These are phyloP conservation scores for Carassius gibelio DNA, from an alignment of 2,113 vertebrate species.

Conservation along the genomic window DNA sequence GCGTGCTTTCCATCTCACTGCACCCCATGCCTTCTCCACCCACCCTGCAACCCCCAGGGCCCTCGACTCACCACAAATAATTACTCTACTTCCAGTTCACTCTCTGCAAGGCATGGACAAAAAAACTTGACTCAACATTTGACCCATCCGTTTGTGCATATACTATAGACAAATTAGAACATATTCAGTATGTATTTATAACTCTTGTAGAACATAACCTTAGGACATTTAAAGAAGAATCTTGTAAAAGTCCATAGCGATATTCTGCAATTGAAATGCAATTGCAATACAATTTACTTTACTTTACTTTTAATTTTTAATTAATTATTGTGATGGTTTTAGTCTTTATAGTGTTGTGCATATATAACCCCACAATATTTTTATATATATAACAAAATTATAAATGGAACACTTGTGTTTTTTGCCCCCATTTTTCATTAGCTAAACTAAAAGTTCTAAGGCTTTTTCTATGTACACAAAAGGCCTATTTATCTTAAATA, in stretches of 20 bases:
- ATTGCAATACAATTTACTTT: too few relatives aligned
- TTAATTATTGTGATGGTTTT: not conserved
- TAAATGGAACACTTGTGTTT: too few relatives aligned
- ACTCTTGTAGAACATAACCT: not conserved
- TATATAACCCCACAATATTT: too few relatives aligned
- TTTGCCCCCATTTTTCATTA: too few relatives aligned
- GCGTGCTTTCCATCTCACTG: slow-evolving; percentile 88
- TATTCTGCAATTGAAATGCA: not conserved
- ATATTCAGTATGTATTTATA: slow-evolving; percentile 11
- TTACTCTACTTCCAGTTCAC: slow-evolving; percentile 84
- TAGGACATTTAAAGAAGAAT: not conserved
- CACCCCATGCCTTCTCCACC: slow-evolving; percentile 81
- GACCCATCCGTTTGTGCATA: slow-evolving; percentile 75
- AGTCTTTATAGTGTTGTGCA: not conserved
- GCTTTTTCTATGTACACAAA: too few relatives aligned
- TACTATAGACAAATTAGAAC: slow-evolving; percentile 62
- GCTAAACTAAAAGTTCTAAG: too few relatives aligned
- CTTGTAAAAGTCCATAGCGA: not conserved
- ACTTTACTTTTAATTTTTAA: not conserved
- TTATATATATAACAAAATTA: too few relatives aligned
- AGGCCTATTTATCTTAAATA: too few relatives aligned
- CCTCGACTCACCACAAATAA: slow-evolving; percentile 91
- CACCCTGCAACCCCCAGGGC: slow-evolving; percentile 81
- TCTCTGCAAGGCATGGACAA: slow-evolving; percentile 82
- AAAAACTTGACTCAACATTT: slow-evolving; percentile 81